These are phyloP conservation scores for Yoshiicerus persimilis DNA, from an alignment of 1,140 invertebrate species.

Conservation along the genomic window DNA sequence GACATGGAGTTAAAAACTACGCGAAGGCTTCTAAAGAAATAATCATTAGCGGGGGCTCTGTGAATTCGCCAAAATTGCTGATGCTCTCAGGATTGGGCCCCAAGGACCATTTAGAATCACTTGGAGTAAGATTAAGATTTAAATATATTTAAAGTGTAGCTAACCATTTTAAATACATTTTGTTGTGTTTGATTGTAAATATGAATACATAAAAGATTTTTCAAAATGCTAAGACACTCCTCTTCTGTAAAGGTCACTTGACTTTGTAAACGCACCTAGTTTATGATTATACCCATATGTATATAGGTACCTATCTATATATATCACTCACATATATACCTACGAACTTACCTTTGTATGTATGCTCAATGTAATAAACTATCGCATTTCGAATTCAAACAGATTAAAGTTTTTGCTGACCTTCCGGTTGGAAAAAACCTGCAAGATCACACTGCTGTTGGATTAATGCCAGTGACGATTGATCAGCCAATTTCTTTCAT, in stretches of 20 bases:
- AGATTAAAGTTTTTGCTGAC: constrained; percentile 29
- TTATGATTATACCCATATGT: too few relatives aligned
- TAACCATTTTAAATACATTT: too few relatives aligned
- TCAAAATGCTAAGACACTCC: too few relatives aligned
- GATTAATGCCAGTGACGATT: constrained; percentile 25
- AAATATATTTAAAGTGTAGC: too few relatives aligned
- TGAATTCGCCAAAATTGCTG: background rate
- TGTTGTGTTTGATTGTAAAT: too few relatives aligned
- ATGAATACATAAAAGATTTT: too few relatives aligned
- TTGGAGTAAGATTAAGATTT: background rate
- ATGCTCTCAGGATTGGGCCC: background rate
- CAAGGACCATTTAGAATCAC: background rate
- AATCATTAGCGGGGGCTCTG: background rate
- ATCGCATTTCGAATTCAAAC: background rate
- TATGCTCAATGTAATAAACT: too few relatives aligned
- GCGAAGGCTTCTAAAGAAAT: constrained; percentile 31
- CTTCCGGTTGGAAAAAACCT: constrained; percentile 55
- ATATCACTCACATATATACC: background rate
- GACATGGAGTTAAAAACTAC: constrained; percentile 9
- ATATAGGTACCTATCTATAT: too few relatives aligned
- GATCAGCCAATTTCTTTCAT: constrained; percentile 25
- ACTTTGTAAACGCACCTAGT: too few relatives aligned
- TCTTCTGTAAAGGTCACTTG: too few relatives aligned
- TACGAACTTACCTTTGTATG: background rate
- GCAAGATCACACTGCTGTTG: constrained; percentile 54